Evolutionary conservation across 1,140 invertebrate genomes (phyloP).

Genomic region (Anastrepha obliqua): DNA sequence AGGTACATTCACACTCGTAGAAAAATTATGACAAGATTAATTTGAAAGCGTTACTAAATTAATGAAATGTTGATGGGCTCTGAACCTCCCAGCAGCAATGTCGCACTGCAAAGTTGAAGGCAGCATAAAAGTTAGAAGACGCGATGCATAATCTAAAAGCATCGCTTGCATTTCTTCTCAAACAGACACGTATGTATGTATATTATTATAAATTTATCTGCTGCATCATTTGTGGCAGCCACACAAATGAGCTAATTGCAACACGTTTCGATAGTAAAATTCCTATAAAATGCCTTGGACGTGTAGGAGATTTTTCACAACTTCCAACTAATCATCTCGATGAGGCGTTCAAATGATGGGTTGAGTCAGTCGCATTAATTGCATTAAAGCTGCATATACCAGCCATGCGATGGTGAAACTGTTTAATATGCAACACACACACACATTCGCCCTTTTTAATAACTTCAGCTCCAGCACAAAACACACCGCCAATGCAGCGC

Average conservation of each 20-base stretch:
- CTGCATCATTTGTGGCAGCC: conserved; percentile 7
- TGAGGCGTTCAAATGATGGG: not conserved
- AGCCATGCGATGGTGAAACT: not conserved
- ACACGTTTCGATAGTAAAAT: conserved; percentile 50
- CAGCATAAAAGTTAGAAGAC: not conserved
- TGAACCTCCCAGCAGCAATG: not conserved
- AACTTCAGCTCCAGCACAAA: not conserved
- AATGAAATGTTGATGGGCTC: conserved; percentile 35
- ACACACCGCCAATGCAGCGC: not conserved
- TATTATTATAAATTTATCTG: not conserved
- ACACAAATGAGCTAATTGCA: conserved; percentile 35
- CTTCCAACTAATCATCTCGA: conserved; percentile 32
- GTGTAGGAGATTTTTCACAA: conserved; percentile 1
- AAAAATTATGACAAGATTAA: not conserved
- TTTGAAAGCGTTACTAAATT: conserved; percentile 37
- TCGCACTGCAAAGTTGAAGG: not conserved
- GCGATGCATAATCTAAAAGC: no score
- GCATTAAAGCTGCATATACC: not conserved
- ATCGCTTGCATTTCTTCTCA: no score
- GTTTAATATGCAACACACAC: conserved; percentile 45
- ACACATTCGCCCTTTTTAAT: conserved; percentile 2
- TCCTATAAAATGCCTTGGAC: not conserved
- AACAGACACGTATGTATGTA: no score
- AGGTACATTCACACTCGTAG: no score
- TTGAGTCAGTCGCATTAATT: conserved; percentile 31